Percentiles rank a stretch among this genome's conserved stretches.
phyloP scores from a whole-genome alignment of 2,888 invertebrate species.

The Crepidodera aurea region DNA sequence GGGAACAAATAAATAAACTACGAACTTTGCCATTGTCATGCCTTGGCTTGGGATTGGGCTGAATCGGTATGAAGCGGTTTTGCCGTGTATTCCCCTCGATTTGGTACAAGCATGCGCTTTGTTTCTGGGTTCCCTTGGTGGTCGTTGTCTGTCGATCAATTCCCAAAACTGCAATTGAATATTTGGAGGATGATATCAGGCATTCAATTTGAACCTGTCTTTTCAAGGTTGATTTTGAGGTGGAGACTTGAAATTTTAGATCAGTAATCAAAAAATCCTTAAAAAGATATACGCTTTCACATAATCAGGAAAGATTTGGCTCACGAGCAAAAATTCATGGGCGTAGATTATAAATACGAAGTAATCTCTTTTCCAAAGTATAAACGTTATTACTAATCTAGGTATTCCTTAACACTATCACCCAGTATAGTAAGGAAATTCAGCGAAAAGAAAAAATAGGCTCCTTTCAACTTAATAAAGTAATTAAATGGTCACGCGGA shows the following conservation, averaged over 20 bases:
- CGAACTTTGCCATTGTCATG: slow-evolving; percentile 11
- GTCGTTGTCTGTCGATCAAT: slow-evolving; percentile 27
- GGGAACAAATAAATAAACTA: slow-evolving; percentile 16
- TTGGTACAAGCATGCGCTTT: slow-evolving; percentile 29
- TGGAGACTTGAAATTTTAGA: too few relatives aligned
- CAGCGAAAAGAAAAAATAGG: too few relatives aligned
- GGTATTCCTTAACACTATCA: too few relatives aligned
- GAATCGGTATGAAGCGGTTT: slow-evolving; percentile 19
- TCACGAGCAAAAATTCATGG: neutral
- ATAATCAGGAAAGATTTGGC: neutral
- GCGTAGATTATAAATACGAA: neutral
- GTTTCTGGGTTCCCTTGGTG: slow-evolving; percentile 32
- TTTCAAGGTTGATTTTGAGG: neutral
- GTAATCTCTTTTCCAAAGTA: too few relatives aligned
- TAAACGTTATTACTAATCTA: too few relatives aligned
- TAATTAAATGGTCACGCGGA: too few relatives aligned
- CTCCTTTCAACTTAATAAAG: too few relatives aligned
- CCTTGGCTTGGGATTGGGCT: slow-evolving; percentile 14
- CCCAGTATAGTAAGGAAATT: too few relatives aligned
- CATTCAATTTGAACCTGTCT: neutral
- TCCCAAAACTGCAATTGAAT: slow-evolving; percentile 1
- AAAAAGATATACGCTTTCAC: neutral
- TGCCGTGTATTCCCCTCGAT: slow-evolving; percentile 25
- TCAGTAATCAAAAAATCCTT: neutral
- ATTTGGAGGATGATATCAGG: neutral